Percentiles rank a stretch among this genome's conserved stretches.
Conservation (phyloP, 2,113 vertebrate genomes). For the Lipophrys pholis region DNA sequence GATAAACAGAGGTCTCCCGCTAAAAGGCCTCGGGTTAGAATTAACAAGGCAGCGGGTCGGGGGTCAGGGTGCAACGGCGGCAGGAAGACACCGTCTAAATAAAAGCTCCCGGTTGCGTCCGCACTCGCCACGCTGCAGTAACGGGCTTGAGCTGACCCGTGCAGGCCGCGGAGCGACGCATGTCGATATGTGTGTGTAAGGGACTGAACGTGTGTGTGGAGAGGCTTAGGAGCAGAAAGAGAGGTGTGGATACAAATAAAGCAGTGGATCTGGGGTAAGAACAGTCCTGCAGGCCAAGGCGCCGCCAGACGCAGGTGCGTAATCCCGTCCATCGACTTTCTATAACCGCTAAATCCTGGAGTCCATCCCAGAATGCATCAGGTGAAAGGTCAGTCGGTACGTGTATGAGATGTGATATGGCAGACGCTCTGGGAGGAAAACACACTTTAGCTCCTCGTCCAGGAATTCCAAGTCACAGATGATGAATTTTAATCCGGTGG, state of each 20-base stretch:
- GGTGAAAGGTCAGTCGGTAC: neutral
- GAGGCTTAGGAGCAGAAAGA: neutral
- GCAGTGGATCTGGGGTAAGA: conserved; percentile 11
- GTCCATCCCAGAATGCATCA: conserved; percentile 15
- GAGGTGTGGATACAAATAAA: conserved; percentile 8
- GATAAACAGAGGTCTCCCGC: conserved; percentile 36
- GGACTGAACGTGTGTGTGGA: neutral
- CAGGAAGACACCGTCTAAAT: conserved; percentile 1
- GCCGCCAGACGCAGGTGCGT: neutral
- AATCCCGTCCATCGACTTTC: conserved; percentile 15
- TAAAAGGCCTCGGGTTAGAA: conserved; percentile 11
- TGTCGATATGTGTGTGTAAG: neutral
- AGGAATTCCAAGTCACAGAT: neutral
- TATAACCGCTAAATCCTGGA: conserved; percentile 10
- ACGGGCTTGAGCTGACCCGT: too few relatives aligned
- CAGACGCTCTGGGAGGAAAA: neutral
- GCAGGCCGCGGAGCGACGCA: neutral
- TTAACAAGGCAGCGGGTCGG: conserved; percentile 37
- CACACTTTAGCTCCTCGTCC: neutral
- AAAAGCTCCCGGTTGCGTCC: conserved; percentile 1
- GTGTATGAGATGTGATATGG: neutral
- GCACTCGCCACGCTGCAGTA: conserved; percentile 5
- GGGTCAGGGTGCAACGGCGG: neutral
- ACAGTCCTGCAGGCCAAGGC: neutral
- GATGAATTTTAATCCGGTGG: neutral